Evolutionary conservation across 2,113 vertebrate genomes (phyloP).

Genomic region (human (Homo sapiens)): GRCh38 chr9:11210501-11211000

Average conservation of each 20-base stretch:
- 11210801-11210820: not conserved
- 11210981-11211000: not conserved
- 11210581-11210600: not conserved
- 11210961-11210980: not conserved
- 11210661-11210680: slow-evolving; percentile 21
- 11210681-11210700: not conserved
- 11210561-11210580: not conserved
- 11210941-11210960: not conserved
- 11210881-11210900: not conserved
- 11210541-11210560: not conserved
- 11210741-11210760: not conserved
- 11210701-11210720: slow-evolving; percentile 32
- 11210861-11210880: not conserved
- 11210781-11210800: not conserved
- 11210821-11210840: not conserved
- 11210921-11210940: not conserved
- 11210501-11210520: not conserved
- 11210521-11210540: not conserved
- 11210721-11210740: slow-evolving; percentile 41
- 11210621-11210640: not conserved
- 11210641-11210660: not conserved
- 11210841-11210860: not conserved
- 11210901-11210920: not conserved
- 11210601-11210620: not conserved
- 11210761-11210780: not conserved